Conservation (phyloP, 2,797 vertebrate species). For the Molossus molossus region DNA sequence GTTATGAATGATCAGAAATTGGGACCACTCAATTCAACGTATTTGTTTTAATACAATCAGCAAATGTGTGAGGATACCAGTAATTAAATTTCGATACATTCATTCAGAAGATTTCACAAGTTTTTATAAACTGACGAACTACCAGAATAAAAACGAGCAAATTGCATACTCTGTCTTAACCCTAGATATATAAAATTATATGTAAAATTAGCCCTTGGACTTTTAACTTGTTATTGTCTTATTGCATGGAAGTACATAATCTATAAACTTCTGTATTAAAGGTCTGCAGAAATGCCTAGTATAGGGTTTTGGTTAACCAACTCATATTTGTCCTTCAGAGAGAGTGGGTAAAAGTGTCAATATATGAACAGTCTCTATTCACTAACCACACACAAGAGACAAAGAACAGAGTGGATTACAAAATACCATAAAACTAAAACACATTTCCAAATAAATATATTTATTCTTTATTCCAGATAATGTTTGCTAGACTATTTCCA, state of each 20-base stretch:
- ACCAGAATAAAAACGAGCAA: constrained; percentile 5
- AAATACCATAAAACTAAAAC: constrained; percentile 10
- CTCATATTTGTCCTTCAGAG: not conserved
- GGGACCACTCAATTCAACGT: not conserved
- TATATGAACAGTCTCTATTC: not conserved
- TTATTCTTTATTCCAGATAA: constrained; percentile 18
- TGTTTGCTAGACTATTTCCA: constrained; percentile 22
- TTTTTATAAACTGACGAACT: constrained; percentile 61
- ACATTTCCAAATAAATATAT: constrained; percentile 9
- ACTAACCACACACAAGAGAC: not conserved
- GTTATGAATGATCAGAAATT: constrained; percentile 7
- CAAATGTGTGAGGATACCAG: constrained; percentile 13
- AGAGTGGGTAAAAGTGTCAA: not conserved
- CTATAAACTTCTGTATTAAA: not conserved
- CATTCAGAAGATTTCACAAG: constrained; percentile 1
- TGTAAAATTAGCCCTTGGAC: constrained; percentile 53
- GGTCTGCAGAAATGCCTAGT: not conserved
- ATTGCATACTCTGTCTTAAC: constrained; percentile 7
- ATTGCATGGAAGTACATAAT: not conserved
- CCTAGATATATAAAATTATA: constrained; percentile 38
- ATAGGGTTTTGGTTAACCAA: not conserved
- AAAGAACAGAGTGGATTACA: not conserved
- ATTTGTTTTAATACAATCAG: constrained; percentile 60
- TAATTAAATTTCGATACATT: constrained; percentile 53
- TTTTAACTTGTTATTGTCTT: constrained; percentile 48